These are phyloP conservation scores for Acipenser oxyrinchus DNA, from an alignment of 2,797 vertebrate genomes.

Conservation along the genomic window DNA sequence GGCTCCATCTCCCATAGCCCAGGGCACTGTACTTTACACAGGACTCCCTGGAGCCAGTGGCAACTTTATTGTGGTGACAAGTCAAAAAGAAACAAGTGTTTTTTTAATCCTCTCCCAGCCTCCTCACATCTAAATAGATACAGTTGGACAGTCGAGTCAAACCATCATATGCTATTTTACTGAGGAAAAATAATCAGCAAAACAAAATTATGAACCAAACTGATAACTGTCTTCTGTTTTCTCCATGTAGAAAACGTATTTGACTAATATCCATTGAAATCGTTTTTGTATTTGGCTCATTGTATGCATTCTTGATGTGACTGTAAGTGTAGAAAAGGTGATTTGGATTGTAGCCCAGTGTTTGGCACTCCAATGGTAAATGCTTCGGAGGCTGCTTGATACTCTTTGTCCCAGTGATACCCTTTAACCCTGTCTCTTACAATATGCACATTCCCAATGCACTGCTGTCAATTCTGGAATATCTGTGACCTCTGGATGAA, in stretches of 20 bases:
- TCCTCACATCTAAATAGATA: conserved; percentile 14
- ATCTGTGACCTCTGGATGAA: no score
- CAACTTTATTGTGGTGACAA: conserved; percentile 68
- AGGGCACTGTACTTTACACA: conserved; percentile 74
- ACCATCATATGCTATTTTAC: conserved; percentile 4
- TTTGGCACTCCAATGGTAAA: not conserved
- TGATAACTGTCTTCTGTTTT: not conserved
- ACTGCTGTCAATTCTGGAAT: no score
- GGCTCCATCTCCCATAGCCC: conserved; percentile 70
- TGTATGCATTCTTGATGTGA: no score
- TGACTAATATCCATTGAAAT: no score
- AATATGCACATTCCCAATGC: no score
- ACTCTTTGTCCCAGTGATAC: not conserved
- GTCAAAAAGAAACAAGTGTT: conserved; percentile 62
- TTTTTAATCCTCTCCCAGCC: conserved; percentile 40
- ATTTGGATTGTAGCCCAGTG: not conserved
- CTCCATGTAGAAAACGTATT: not conserved
- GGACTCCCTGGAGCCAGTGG: conserved; percentile 50
- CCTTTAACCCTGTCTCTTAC: not conserved
- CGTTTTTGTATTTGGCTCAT: no score
- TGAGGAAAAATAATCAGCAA: not conserved
- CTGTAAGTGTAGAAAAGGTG: no score
- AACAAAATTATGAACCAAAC: no score
- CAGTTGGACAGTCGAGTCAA: not conserved
- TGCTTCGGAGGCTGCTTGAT: not conserved